Conservation (phyloP, 2,797 vertebrate species). For the Xenopus petersii region DNA sequence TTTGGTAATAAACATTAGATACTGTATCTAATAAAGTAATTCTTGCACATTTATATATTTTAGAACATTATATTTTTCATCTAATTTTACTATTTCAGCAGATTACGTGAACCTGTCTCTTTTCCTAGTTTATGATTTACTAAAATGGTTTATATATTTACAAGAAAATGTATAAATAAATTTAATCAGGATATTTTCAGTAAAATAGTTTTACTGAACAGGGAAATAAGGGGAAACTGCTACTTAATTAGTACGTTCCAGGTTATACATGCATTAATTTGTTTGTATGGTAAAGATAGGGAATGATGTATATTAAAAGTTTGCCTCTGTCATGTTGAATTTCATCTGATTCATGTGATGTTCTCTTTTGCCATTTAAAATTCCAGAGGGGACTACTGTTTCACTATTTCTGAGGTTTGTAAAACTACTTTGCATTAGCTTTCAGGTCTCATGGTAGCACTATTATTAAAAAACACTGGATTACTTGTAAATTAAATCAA, state of each 20-base stretch:
- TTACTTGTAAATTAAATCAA: slow-evolving; percentile 55
- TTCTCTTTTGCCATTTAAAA: slow-evolving; percentile 56
- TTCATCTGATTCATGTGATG: slow-evolving; percentile 55
- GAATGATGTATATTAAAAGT: slow-evolving; percentile 52
- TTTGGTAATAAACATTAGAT: too few species aligned
- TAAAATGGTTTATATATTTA: too few species aligned
- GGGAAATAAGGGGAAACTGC: slow-evolving; percentile 9
- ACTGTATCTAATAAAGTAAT: too few species aligned
- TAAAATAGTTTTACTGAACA: background rate
- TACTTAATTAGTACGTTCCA: slow-evolving; percentile 25
- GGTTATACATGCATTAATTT: slow-evolving; percentile 40
- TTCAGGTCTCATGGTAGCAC: slow-evolving; percentile 58
- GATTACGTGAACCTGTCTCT: too few species aligned
- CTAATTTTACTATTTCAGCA: too few species aligned
- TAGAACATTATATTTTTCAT: too few species aligned
- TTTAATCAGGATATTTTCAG: background rate
- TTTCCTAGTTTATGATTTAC: too few species aligned
- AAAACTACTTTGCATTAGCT: slow-evolving; percentile 57
- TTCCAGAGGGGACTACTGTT: slow-evolving; percentile 52
- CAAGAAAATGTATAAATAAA: too few species aligned
- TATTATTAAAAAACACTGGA: slow-evolving; percentile 57
- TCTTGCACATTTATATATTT: too few species aligned
- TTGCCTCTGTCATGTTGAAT: slow-evolving; percentile 54
- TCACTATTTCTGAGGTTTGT: slow-evolving; percentile 57
- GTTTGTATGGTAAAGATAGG: slow-evolving; percentile 36